phyloP scores from a whole-genome alignment of 2,888 invertebrate species.

The Acanthosepion lycidas region DNA sequence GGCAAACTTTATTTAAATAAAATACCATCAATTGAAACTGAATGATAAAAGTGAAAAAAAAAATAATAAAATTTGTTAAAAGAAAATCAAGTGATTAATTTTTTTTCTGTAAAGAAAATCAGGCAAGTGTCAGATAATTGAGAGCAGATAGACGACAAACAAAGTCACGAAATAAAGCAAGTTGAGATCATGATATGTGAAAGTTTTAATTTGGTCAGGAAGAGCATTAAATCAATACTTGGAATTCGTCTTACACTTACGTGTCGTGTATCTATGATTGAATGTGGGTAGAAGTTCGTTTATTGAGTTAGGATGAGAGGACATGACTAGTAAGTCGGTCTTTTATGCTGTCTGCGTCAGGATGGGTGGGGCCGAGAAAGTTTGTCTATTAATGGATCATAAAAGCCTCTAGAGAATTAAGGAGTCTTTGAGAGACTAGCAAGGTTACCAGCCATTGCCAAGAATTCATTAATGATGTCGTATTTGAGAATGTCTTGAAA shows the following conservation, averaged over 20 bases:
- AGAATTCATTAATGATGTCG: no score
- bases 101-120: no score
- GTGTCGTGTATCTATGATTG: not conserved
- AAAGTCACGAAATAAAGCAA: not conserved
- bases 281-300: not conserved
- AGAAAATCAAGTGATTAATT: no score
- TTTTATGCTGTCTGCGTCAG: not conserved
- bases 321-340: not conserved
- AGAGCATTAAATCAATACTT: not conserved
- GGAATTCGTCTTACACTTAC: not conserved
- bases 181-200: not conserved
- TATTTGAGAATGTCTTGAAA: no score
- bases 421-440: no score
- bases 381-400: no score
- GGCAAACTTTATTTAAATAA: not conserved
- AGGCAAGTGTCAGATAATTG: no score
- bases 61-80: not conserved
- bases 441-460: no score
- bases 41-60: no score
- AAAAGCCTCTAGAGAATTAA: no score
- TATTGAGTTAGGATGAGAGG: not conserved
- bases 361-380: no score
- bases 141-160: constrained; percentile 14
- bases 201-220: not conserved
- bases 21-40: no score